Evolutionary conservation across 2,888 invertebrate species (phyloP).

Genomic region (Polyommatus icarus): DNA sequence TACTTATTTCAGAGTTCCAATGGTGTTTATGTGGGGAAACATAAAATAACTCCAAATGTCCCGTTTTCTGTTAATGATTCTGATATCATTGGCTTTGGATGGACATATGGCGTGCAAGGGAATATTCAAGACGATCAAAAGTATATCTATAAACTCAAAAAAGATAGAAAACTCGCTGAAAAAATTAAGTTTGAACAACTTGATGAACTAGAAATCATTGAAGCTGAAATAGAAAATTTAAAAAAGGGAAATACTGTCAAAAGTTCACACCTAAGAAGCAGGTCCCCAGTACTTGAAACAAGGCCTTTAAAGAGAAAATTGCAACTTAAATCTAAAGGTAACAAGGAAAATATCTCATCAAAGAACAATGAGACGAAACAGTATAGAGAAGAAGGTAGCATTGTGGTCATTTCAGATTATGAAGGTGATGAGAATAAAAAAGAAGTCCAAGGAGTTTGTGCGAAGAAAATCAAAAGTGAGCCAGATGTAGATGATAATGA

Average conservation of each 20-base stretch:
- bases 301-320: conserved; percentile 59
- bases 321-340: conserved; percentile 37
- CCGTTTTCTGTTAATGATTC: conserved; percentile 59
- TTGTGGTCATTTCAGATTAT: conserved; percentile 57
- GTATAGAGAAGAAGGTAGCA: conserved; percentile 43
- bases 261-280: background rate
- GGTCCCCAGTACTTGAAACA: conserved; percentile 44
- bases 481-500: conserved; percentile 45
- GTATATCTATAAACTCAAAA: conserved; percentile 62
- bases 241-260: conserved; percentile 26
- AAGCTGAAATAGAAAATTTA: conserved; percentile 47
- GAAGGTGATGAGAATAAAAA: conserved; percentile 44
- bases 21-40: conserved; percentile 78
- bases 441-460: conserved; percentile 34
- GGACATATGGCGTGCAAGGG: conserved; percentile 54
- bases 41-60: conserved; percentile 57
- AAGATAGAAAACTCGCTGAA: conserved; percentile 47
- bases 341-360: conserved; percentile 30
- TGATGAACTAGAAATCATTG: conserved; percentile 53
- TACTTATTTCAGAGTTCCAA: conserved; percentile 76
- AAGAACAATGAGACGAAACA: background rate
- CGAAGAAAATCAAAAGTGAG: conserved; percentile 55
- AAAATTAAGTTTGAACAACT: conserved; percentile 59
- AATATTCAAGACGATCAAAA: conserved; percentile 61
- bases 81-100: conserved; percentile 80